phyloP scores from a whole-genome alignment of 1,140 invertebrate species.

The Ladona fulva region DNA sequence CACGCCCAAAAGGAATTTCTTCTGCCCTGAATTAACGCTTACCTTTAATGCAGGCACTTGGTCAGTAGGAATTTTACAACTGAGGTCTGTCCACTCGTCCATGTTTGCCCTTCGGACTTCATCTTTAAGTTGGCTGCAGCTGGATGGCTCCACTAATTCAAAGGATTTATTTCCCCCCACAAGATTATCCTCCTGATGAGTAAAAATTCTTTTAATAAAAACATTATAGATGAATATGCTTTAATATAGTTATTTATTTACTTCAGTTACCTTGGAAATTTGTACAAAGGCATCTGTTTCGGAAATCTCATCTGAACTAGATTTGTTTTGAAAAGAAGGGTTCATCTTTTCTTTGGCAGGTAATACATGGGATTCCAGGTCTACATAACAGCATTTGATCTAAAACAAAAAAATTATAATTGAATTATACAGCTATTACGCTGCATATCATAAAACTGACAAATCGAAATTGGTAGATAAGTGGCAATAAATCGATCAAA shows the following conservation, averaged over 20 bases:
- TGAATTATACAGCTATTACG: no score
- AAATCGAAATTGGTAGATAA: no score
- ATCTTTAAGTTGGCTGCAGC: not conserved
- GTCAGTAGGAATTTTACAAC: conserved; percentile 27
- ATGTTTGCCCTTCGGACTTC: not conserved
- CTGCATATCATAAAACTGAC: no score
- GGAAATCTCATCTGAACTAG: conserved; percentile 52
- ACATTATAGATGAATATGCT: no score
- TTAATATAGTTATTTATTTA: no score
- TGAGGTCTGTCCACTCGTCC: conserved; percentile 19
- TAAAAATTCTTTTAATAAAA: no score
- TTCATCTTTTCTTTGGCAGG: conserved; percentile 52
- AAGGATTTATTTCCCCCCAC: conserved; percentile 3
- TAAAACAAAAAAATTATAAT: not conserved
- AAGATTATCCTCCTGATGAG: not conserved
- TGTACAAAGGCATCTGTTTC: conserved; percentile 51
- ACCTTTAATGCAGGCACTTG: conserved; percentile 31
- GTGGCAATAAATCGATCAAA: no score
- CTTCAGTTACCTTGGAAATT: conserved; percentile 41
- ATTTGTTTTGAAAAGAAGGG: conserved; percentile 46
- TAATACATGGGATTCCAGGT: conserved; percentile 50
- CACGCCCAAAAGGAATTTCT: no score
- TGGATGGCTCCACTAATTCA: conserved; percentile 6
- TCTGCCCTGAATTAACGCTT: no score
- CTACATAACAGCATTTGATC: conserved; percentile 25